These are phyloP conservation scores for Colletes gigas DNA, from an alignment of 1,140 invertebrate species.

Conservation along the genomic window DNA sequence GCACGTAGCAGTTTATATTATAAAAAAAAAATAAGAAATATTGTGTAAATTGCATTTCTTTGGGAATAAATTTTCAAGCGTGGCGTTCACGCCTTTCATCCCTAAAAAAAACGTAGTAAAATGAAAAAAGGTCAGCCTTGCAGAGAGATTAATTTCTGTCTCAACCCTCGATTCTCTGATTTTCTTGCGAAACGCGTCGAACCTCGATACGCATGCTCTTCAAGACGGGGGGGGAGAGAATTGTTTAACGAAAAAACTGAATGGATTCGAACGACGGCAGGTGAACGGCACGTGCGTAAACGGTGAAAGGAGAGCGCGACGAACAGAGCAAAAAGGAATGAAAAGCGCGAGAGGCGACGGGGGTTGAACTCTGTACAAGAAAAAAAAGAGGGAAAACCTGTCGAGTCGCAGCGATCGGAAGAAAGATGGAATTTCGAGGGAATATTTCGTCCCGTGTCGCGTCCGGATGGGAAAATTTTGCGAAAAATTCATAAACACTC, in stretches of 20 bases:
- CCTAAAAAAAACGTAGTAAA: no score
- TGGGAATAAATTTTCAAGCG: no score
- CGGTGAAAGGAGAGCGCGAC: conserved; percentile 48
- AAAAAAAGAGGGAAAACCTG: conserved; percentile 24
- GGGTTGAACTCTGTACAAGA: background rate
- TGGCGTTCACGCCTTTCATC: no score
- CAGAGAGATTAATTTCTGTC: background rate
- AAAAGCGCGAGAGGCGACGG: conserved; percentile 5
- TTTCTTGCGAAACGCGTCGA: background rate
- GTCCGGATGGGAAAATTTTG: background rate
- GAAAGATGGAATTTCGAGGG: background rate
- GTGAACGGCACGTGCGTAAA: conserved; percentile 51
- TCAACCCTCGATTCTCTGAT: conserved; percentile 9
- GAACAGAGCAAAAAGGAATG: conserved; percentile 39
- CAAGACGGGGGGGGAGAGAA: background rate
- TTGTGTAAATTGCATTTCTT: no score
- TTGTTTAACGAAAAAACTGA: conserved; percentile 29
- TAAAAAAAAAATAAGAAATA: no score
- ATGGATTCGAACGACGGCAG: conserved; percentile 44
- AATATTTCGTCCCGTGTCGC: background rate
- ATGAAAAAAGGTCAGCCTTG: background rate
- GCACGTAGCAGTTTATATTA: no score
- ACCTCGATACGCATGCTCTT: background rate
- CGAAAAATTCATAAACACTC: background rate
- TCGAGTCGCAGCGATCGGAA: background rate